Evolutionary conservation across 2,888 invertebrate genomes (phyloP).

Genomic region (Andrena chrysosceles): DNA sequence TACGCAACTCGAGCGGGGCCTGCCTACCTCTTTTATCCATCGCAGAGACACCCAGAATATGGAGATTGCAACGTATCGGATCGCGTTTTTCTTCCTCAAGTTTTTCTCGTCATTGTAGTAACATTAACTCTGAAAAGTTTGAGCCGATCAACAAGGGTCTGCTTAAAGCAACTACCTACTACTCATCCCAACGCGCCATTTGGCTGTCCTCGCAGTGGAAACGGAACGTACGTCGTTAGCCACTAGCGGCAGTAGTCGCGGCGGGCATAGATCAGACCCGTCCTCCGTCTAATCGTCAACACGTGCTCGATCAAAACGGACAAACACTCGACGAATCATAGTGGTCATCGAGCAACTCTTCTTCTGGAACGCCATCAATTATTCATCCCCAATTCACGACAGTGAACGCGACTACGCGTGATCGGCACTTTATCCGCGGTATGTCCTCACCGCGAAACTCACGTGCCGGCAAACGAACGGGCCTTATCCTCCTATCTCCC

Average conservation of each 20-base stretch:
- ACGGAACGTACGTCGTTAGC: not conserved
- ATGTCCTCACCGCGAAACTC: slow-evolving; percentile 1
- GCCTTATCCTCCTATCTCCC: slow-evolving; percentile 3
- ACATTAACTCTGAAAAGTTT: too few relatives aligned
- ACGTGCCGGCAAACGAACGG: not conserved
- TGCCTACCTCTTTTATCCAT: slow-evolving; percentile 39
- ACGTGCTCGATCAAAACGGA: not conserved
- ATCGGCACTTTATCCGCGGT: not conserved
- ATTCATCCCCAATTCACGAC: not conserved
- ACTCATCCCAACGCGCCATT: too few relatives aligned
- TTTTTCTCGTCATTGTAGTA: too few relatives aligned
- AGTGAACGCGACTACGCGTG: slow-evolving; percentile 12
- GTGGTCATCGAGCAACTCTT: not conserved
- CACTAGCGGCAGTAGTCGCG: not conserved
- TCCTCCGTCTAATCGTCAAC: not conserved
- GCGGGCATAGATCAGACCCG: not conserved
- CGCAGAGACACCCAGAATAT: slow-evolving; percentile 32
- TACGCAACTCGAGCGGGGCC: slow-evolving; percentile 42
- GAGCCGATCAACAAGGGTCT: too few relatives aligned
- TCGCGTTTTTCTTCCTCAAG: not conserved
- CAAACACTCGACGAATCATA: not conserved
- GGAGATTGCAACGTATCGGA: slow-evolving; percentile 47
- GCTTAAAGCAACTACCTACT: too few relatives aligned
- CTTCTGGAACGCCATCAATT: not conserved
- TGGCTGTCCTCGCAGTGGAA: not conserved